Conservation (phyloP, 2,797 vertebrate species). For the Sebastes elongatus region DNA sequence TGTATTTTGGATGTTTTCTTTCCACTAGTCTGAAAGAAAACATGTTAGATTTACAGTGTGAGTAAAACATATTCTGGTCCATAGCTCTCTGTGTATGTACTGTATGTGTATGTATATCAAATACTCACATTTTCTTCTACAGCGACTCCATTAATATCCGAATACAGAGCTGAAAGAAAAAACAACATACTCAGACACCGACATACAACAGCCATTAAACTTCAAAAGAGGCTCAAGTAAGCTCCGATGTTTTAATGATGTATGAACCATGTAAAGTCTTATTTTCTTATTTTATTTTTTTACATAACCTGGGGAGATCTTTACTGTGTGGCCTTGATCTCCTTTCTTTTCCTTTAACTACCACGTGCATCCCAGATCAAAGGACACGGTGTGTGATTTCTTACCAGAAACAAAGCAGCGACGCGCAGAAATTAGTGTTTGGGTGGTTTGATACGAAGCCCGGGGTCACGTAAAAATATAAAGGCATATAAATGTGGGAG, state of each 20-base stretch:
- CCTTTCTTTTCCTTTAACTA: slow-evolving; percentile 37
- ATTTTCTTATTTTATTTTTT: slow-evolving; percentile 23
- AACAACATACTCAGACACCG: slow-evolving; percentile 14
- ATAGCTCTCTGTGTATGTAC: not conserved
- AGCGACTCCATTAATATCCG: slow-evolving; percentile 44
- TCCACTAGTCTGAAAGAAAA: too few species aligned
- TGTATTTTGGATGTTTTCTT: too few species aligned
- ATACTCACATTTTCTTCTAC: slow-evolving; percentile 71
- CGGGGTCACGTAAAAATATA: slow-evolving; percentile 18
- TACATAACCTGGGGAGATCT: slow-evolving; percentile 40
- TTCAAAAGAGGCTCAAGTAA: slow-evolving; percentile 48
- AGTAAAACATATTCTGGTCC: not conserved
- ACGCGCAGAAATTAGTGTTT: slow-evolving; percentile 26
- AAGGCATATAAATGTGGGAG: slow-evolving; percentile 12
- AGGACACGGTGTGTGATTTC: slow-evolving; percentile 18
- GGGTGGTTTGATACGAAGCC: slow-evolving; percentile 28
- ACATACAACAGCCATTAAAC: slow-evolving; percentile 22
- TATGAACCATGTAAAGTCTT: slow-evolving; percentile 6
- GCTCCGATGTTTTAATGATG: slow-evolving; percentile 49
- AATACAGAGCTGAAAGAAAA: slow-evolving; percentile 57
- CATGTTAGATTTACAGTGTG: not conserved
- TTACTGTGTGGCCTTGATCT: slow-evolving; percentile 30
- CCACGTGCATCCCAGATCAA: slow-evolving; percentile 57
- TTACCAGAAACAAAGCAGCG: slow-evolving; percentile 32
- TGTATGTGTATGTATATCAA: not conserved